These are phyloP conservation scores for Hafferia zeledoni DNA, from an alignment of 2,797 vertebrate genomes.

Conservation along the genomic window DNA sequence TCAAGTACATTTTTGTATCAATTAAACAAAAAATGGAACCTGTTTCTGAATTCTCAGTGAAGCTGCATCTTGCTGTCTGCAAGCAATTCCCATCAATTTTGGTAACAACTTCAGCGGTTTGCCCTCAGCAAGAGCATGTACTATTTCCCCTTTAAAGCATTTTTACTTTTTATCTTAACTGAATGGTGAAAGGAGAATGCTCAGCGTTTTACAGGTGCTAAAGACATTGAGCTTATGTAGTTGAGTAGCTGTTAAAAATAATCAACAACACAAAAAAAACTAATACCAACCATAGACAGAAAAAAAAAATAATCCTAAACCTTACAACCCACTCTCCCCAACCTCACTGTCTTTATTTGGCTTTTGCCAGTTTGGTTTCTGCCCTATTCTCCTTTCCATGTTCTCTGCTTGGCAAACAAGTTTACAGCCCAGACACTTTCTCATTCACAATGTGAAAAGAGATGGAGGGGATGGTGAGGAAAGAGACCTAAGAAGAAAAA, in stretches of 20 bases:
- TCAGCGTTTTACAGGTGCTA: not conserved
- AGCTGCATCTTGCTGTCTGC: not conserved
- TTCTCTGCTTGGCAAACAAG: not conserved
- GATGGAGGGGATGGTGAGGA: not conserved
- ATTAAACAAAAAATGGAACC: not conserved
- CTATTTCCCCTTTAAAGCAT: not conserved
- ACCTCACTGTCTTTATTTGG: not conserved
- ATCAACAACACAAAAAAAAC: not conserved
- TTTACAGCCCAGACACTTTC: not conserved
- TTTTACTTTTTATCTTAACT: not conserved
- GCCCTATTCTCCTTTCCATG: not conserved
- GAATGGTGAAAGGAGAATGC: not conserved
- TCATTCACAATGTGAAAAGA: not conserved
- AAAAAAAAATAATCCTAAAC: not conserved
- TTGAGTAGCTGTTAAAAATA: not conserved
- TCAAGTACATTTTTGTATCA: not conserved
- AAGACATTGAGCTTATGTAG: not conserved
- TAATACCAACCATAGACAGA: not conserved
- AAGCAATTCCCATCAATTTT: not conserved
- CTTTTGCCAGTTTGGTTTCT: not conserved
- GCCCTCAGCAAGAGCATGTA: not conserved
- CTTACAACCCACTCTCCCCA: too few species aligned
- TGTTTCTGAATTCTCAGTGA: not conserved
- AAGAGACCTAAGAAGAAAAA: not conserved
- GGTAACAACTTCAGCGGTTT: not conserved